Conservation (phyloP, 2,797 vertebrate species). For the Gadopsis bispinosus region DNA sequence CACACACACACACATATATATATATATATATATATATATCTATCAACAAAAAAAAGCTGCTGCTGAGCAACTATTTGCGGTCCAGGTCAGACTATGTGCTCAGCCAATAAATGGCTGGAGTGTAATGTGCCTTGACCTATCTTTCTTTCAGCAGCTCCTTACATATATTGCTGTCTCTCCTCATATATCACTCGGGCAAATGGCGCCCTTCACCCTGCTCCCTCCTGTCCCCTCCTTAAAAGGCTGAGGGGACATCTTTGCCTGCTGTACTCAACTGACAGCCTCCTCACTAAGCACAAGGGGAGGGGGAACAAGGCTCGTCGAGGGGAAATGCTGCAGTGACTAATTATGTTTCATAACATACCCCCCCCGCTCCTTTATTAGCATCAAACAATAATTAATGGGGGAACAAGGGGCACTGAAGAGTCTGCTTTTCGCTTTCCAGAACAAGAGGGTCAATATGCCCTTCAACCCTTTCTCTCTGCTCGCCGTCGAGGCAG, state of each 20-base stretch:
- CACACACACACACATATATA: conserved; percentile 7
- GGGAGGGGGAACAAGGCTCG: conserved; percentile 37
- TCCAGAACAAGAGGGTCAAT: conserved; percentile 79
- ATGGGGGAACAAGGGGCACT: conserved; percentile 75
- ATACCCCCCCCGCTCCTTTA: conserved; percentile 69
- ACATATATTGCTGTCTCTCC: conserved; percentile 81
- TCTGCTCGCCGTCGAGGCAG: conserved; percentile 60
- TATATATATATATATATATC: background rate
- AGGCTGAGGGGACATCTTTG: conserved; percentile 81
- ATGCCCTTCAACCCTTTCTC: conserved; percentile 75
- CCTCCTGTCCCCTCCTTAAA: conserved; percentile 76
- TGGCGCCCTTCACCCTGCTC: conserved; percentile 78
- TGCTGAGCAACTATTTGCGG: conserved; percentile 77
- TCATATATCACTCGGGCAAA: conserved; percentile 83
- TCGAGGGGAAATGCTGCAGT: conserved; percentile 72
- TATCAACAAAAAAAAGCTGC: conserved; percentile 33
- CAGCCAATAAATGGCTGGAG: conserved; percentile 80
- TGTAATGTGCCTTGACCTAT: conserved; percentile 84
- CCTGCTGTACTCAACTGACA: conserved; percentile 75
- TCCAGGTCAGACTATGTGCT: conserved; percentile 73
- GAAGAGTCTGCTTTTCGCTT: conserved; percentile 74
- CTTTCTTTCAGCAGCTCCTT: conserved; percentile 84
- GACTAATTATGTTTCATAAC: conserved; percentile 82
- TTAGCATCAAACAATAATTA: conserved; percentile 84
- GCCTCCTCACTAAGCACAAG: conserved; percentile 55